These are phyloP conservation scores for Noctua janthina DNA, from an alignment of 2,888 invertebrate species.

Conservation along the genomic window DNA sequence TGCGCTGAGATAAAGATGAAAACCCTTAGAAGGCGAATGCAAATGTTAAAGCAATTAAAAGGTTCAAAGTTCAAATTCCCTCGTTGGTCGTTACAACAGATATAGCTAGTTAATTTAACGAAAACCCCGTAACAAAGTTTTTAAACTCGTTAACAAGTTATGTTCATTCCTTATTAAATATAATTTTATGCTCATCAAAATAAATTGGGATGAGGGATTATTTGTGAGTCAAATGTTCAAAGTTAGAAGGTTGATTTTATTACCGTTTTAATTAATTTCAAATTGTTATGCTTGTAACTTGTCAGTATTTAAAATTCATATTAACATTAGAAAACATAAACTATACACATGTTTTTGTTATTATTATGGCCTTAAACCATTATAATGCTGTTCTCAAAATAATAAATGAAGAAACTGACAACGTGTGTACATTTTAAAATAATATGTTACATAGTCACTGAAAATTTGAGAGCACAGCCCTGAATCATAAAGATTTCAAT, in stretches of 20 bases:
- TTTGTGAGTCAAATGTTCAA: slow-evolving; percentile 37
- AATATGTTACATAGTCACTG: slow-evolving; percentile 9
- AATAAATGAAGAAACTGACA: neutral
- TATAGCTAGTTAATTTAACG: slow-evolving; percentile 43
- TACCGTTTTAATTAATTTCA: slow-evolving; percentile 7
- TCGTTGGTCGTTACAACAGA: slow-evolving; percentile 36
- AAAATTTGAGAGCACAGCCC: slow-evolving; percentile 3
- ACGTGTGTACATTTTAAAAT: neutral
- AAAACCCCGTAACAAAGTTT: slow-evolving; percentile 38
- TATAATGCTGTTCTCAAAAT: neutral
- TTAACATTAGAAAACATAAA: neutral
- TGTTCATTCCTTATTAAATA: slow-evolving; percentile 38
- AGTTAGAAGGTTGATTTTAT: slow-evolving; percentile 35
- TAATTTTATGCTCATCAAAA: slow-evolving; percentile 44
- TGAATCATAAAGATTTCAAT: slow-evolving; percentile 56
- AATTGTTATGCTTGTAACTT: slow-evolving; percentile 7
- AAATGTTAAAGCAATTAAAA: slow-evolving; percentile 37
- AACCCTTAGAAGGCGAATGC: slow-evolving; percentile 6
- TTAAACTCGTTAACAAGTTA: slow-evolving; percentile 57
- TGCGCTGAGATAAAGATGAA: slow-evolving; percentile 21
- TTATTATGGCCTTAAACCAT: neutral
- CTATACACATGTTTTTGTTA: neutral
- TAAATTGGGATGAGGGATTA: slow-evolving; percentile 19
- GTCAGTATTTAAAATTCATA: slow-evolving; percentile 1
- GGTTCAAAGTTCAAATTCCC: slow-evolving; percentile 30